Base-by-base conservation (phyloP, 2,888 invertebrate genomes). In the Trichogramma evanescens region DNA sequence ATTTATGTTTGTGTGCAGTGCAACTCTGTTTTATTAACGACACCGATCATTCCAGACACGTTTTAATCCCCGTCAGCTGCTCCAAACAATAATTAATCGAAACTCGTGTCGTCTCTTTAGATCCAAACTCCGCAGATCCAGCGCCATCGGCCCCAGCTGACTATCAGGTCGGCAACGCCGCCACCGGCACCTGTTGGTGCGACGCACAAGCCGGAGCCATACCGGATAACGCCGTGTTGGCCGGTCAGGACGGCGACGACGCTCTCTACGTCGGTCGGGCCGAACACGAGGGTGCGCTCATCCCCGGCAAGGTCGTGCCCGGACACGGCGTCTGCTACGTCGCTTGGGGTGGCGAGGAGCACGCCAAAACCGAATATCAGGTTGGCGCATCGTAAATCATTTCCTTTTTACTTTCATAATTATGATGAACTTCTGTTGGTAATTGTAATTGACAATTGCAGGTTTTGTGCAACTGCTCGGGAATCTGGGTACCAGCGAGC, bases 291-390 rank as follows among this genome's bases (percentile, higher is more conserved):
- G 87, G 87, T 6, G 89, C 86, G n/a, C 74, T 90, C 48, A 84
- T 91, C 64, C 91, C 92, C 54, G 93, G 93, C 39, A 91, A 91
- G 76, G 82, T 88, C 66, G 81, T 88, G 51, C 85, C 88, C 5
- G 84, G 88, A 9, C 86, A 89, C 70, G 85, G 86, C 7, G 80
- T 83, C 0, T 85, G 85, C 64, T 91, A 87, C 70, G 77, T 92
- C 9, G 78, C 93, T 26, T 93, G 89, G 88, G 91, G 91, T 26
- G 89, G 90, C 9, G 81, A 76, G 9, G 87, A 89, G 68, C 86
- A 89, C 70, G 82, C 82, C 10, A 86, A 87, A 70, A 70, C 76
- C 44, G 82, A 86, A 48, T 91, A 90, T 74, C 88, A 92, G 80
- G 87, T 87, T 68, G 42, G 42, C 9, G 6, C 10, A 13, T 9